phyloP scores from a whole-genome alignment of 2,888 invertebrate species.

The Masnerella sp. region DNA sequence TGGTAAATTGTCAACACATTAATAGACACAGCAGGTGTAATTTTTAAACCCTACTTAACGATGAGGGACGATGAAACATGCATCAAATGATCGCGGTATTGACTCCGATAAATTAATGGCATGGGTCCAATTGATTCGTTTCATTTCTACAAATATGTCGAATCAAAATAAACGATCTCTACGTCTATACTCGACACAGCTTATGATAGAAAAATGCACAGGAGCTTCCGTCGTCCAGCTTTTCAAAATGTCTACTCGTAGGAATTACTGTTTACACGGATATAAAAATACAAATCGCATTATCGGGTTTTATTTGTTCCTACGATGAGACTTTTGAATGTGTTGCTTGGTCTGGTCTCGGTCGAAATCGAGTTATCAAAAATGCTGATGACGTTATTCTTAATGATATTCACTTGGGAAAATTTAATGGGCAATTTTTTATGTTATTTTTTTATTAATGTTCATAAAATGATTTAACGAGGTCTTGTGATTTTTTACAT shows the following conservation, averaged over 20 bases:
- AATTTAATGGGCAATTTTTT: too few species aligned
- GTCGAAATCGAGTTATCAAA: slow-evolving; percentile 10
- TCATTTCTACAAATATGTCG: slow-evolving; percentile 27
- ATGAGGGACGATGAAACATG: slow-evolving; percentile 23
- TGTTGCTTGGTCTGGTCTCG: slow-evolving; percentile 12
- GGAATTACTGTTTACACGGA: slow-evolving; percentile 52
- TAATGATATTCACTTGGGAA: too few species aligned
- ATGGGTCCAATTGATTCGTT: slow-evolving; percentile 11
- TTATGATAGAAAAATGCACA: slow-evolving; percentile 19
- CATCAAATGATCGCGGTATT: slow-evolving; percentile 17
- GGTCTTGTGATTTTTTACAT: too few species aligned
- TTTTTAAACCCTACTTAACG: too few species aligned
- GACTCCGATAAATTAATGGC: slow-evolving; percentile 20
- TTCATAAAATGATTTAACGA: too few species aligned
- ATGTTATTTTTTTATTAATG: too few species aligned
- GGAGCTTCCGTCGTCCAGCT: slow-evolving; percentile 4
- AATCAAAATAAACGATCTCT: slow-evolving; percentile 34
- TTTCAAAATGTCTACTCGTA: slow-evolving; percentile 34
- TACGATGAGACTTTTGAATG: slow-evolving; percentile 36
- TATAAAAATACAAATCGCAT: slow-evolving; percentile 74
- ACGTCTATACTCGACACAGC: slow-evolving; percentile 19
- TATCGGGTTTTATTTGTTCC: slow-evolving; percentile 52
- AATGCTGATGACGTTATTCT: not conserved
- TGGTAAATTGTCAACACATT: slow-evolving; percentile 7
- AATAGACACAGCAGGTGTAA: slow-evolving; percentile 31